A percentile compares a stretch with the other conserved stretches of the same genome.
These are phyloP conservation scores for Aricia agestis DNA, from an alignment of 1,140 invertebrate genomes.

Conservation along the genomic window DNA sequence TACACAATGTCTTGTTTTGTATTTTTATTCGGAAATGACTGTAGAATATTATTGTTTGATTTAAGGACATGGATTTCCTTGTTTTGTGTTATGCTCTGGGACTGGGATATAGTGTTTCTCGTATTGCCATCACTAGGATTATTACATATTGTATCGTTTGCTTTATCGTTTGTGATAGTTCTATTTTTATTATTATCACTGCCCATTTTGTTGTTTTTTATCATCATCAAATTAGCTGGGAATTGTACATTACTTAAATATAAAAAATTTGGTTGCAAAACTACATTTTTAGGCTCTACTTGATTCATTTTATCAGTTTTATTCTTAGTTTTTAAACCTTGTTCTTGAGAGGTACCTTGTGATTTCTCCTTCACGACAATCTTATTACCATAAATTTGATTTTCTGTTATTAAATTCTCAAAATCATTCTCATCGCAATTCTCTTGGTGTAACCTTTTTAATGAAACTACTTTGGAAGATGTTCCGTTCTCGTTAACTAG, in stretches of 20 bases:
- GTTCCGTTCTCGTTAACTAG: constrained; percentile 42
- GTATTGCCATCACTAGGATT: constrained; percentile 21
- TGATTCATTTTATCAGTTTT: constrained; percentile 43
- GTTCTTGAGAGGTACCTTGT: constrained; percentile 62
- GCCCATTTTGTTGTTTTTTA: constrained; percentile 54
- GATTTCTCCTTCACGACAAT: constrained; percentile 76
- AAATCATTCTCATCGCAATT: constrained; percentile 73
- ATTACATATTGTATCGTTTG: constrained; percentile 25
- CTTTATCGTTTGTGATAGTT: constrained; percentile 31
- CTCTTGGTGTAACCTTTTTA: constrained; percentile 67
- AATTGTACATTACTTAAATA: constrained; percentile 69
- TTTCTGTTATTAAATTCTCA: constrained; percentile 74
- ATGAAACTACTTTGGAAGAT: constrained; percentile 66
- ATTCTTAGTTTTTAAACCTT: constrained; percentile 54
- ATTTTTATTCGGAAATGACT: constrained; percentile 50
- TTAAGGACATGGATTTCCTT: constrained; percentile 56
- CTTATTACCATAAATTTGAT: constrained; percentile 76
- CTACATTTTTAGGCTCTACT: constrained; percentile 47
- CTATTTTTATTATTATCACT: constrained; percentile 46
- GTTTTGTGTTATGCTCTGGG: constrained; percentile 31
- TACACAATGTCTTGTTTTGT: constrained; percentile 49
- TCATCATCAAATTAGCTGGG: constrained; percentile 65
- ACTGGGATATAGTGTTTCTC: constrained; percentile 28
- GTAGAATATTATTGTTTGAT: constrained; percentile 48
- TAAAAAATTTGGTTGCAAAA: constrained; percentile 65